phyloP scores from a whole-genome alignment of 2,113 vertebrate species.

The Macquaria australasica region DNA sequence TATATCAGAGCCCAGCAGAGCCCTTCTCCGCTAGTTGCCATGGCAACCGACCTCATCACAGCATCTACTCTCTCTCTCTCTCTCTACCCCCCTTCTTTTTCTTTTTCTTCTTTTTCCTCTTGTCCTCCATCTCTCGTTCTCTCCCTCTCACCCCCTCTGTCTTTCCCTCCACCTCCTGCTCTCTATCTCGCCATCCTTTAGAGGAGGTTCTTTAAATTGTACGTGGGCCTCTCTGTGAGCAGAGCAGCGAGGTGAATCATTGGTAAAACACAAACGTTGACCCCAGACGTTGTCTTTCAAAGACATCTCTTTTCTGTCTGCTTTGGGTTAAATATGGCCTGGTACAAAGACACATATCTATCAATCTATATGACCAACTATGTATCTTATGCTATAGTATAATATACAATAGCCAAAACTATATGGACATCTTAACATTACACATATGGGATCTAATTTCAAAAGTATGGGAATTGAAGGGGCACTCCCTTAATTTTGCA shows the following conservation, averaged over 20 bases:
- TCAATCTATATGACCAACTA: background rate
- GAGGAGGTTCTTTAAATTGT: conserved; percentile 37
- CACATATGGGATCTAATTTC: conserved; percentile 4
- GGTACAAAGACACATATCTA: background rate
- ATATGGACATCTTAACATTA: background rate
- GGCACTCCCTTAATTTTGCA: background rate
- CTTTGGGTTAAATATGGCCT: conserved; percentile 7
- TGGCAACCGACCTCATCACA: conserved; percentile 79
- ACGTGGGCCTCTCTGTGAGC: conserved; percentile 35
- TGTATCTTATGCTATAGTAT: background rate
- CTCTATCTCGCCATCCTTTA: background rate
- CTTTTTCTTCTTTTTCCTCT: background rate
- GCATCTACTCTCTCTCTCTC: conserved; percentile 49
- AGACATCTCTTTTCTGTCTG: conserved; percentile 10
- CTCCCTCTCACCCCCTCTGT: conserved; percentile 3
- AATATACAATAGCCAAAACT: background rate
- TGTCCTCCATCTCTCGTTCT: conserved; percentile 30
- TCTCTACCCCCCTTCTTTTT: background rate
- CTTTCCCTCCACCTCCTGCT: background rate
- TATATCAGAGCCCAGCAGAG: conserved; percentile 77
- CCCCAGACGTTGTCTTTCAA: conserved; percentile 30
- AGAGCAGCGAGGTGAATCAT: conserved; percentile 45
- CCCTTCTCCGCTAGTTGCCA: conserved; percentile 79
- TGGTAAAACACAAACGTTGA: conserved; percentile 37
- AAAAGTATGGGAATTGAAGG: background rate